Evolutionary conservation across 2,113 vertebrate genomes (phyloP), one percentile per base, ranked within the genome.

Genomic region (Microtus oregoni): DNA sequence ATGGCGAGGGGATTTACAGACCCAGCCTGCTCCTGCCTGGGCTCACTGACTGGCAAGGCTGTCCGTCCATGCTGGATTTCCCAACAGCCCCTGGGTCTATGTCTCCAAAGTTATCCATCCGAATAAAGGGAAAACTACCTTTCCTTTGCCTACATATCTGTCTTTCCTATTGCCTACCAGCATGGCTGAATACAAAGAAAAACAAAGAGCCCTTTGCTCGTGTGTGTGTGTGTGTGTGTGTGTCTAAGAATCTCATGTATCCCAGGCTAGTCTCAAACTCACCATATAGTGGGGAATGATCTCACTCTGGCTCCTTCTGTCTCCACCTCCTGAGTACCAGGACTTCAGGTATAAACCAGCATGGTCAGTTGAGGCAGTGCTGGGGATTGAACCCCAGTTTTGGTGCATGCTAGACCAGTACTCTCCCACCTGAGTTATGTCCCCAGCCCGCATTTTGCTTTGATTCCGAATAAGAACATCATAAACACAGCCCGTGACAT

Each of bases 1-100:
- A n/a, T 1, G 5, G 77, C 7, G 44, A 32, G 30, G 22, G 0
- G 0, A 20, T 1, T 63, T 15, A 41, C 41, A 3, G 32, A 11
- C 7, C 6, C 55, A 11, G 68, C 14, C 32, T 7, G 6, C 11
- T 15, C 41, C 32, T 73, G 30, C 2, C 0, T 44, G 44, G 30
- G 28, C 58, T 44, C 7, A 38, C 55, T 19, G 50, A 26, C 70
- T 17, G 52, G 2, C 38, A 41, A 82, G 70, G 17, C 55, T 68
- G 26, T 47, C 38, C 35, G 30, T 70, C 86, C 78, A 4, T 14
- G 3, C 68, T 92, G 41, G 76, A 55, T 44, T 55, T 70, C 22
- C 41, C 73, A 20, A 5, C 20, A 67, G 52, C 77, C 50, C 12
- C 0, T n/a, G 61, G n/a, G 22, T 91, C 82, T 65, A 6, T 55